These are phyloP conservation scores for Rhizomys pruinosus DNA, from an alignment of 2,113 vertebrate species.

Conservation along the genomic window DNA sequence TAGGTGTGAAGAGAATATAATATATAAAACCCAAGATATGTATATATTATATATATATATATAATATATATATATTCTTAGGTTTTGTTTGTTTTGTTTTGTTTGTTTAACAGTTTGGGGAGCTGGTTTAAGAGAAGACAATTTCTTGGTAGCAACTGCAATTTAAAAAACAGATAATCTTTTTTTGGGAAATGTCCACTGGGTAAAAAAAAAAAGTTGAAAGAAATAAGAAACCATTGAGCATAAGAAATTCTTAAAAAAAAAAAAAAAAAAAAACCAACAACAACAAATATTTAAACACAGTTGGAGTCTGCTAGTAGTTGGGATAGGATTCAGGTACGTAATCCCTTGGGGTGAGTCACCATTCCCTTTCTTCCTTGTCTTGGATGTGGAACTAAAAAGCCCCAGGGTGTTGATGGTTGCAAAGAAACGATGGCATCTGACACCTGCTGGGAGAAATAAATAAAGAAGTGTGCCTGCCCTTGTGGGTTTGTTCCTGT, in stretches of 20 bases:
- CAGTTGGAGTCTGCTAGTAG: conserved; percentile 95
- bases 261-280: conserved; percentile 92
- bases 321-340: conserved; percentile 97
- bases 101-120: conserved; percentile 71
- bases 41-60: no score
- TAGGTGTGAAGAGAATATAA: background rate
- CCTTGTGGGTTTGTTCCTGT: conserved; percentile 88
- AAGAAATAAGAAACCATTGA: conserved; percentile 98
- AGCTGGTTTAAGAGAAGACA: conserved; percentile 82
- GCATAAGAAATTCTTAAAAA: conserved; percentile 95
- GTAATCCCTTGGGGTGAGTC: conserved; percentile 95
- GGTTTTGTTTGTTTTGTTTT: background rate
- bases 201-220: conserved; percentile 99
- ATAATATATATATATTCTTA: no score
- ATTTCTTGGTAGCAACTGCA: conserved; percentile 86
- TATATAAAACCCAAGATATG: no score
- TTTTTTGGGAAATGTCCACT: conserved; percentile 92
- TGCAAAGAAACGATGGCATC: conserved; percentile 91
- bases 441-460: conserved; percentile 96
- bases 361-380: conserved; percentile 85
- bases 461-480: conserved; percentile 92
- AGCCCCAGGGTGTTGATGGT: conserved; percentile 94
- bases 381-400: conserved; percentile 91
- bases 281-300: conserved; percentile 95
- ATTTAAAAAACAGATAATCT: conserved; percentile 92